phyloP scores from a whole-genome alignment of 1,140 invertebrate genomes.

The Rhynchophorus ferrugineus region DNA sequence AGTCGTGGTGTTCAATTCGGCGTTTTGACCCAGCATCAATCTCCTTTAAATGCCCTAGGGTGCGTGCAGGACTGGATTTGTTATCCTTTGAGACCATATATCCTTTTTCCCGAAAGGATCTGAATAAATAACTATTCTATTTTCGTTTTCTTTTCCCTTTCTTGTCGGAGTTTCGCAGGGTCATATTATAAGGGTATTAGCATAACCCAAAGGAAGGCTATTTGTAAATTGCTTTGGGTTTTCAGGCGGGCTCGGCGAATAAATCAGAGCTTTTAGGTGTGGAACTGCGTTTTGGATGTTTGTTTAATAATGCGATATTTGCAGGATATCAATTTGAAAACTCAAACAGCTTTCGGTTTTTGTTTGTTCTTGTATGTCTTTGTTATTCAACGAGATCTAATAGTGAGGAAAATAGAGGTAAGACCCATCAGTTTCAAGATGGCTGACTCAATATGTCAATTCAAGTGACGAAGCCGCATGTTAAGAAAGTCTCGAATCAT shows the following conservation, averaged over 20 bases:
- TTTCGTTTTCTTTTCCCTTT: conserved; percentile 16
- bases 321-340: neutral
- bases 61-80: conserved; percentile 22
- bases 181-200: conserved; percentile 22
- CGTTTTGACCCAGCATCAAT: conserved; percentile 22
- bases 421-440: too few species aligned
- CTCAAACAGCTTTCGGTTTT: too few species aligned
- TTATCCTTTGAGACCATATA: conserved; percentile 25
- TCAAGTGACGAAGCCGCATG: too few species aligned
- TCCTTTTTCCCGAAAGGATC: conserved; percentile 18
- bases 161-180: conserved; percentile 11
- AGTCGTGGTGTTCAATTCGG: conserved; percentile 16
- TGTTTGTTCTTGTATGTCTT: too few species aligned
- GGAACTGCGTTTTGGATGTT: neutral
- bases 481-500: too few species aligned
- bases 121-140: conserved; percentile 26
- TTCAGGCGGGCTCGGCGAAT: conserved; percentile 9
- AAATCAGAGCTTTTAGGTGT: conserved; percentile 8
- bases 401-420: too few species aligned
- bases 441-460: too few species aligned
- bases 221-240: conserved; percentile 23
- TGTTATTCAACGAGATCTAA: too few species aligned
- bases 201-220: conserved; percentile 23
- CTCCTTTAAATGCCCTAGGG: conserved; percentile 25
- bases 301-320: neutral